phyloP scores from a whole-genome alignment of 2,113 vertebrate species.

The Theristicus caerulescens region DNA sequence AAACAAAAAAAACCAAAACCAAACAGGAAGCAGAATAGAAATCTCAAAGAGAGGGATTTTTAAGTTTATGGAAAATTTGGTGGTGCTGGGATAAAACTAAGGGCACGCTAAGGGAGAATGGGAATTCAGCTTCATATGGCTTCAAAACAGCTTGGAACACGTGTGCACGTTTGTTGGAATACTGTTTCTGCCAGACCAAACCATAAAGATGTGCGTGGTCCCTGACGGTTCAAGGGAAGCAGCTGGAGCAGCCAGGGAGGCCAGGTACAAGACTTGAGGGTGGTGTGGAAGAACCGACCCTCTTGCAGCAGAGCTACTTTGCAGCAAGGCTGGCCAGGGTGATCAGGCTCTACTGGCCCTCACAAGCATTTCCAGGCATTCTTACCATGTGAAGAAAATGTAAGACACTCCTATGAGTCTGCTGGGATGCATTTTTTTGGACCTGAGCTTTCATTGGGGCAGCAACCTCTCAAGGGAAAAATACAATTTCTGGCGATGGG shows the following conservation, averaged over 20 bases:
- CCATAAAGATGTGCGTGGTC: not conserved
- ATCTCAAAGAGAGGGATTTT: not conserved
- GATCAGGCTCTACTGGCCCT: not conserved
- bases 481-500: not conserved
- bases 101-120: not conserved
- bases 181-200: not conserved
- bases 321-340: not conserved
- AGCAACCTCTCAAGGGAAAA: not conserved
- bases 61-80: not conserved
- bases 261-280: rapidly evolving
- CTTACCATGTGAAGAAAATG: not conserved
- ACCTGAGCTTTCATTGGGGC: not conserved
- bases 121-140: not conserved
- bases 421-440: not conserved
- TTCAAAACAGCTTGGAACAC: not conserved
- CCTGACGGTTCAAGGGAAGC: not conserved
- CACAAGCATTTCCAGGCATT: not conserved
- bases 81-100: not conserved
- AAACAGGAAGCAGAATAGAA: not conserved
- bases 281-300: rapidly evolving
- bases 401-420: not conserved
- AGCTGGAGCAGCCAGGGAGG: not conserved
- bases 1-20: not conserved
- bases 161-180: rapidly evolving
- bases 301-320: not conserved